Percentiles rank a stretch among this genome's conserved stretches.
These are phyloP conservation scores for Gobiocypris rarus DNA, from an alignment of 2,113 vertebrate species.

Conservation along the genomic window DNA sequence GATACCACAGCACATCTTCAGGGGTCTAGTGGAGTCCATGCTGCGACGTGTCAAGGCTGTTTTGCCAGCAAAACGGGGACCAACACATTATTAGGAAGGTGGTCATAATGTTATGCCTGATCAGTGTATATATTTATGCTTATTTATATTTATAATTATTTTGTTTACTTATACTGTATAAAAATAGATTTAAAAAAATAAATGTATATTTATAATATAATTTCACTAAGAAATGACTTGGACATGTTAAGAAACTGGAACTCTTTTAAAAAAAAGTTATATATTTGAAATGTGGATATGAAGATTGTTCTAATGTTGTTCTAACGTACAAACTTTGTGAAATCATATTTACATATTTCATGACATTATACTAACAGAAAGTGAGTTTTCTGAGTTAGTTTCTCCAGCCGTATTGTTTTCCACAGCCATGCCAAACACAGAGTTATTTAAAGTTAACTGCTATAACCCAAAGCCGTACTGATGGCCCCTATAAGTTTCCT, in stretches of 20 bases:
- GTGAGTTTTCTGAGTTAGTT: neutral
- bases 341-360: constrained; percentile 23
- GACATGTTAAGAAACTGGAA: neutral
- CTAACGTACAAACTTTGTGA: neutral
- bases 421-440: neutral
- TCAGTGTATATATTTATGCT: neutral
- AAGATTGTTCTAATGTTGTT: neutral
- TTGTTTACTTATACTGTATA: neutral
- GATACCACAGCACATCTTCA: too few relatives aligned
- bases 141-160: neutral
- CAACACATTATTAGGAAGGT: too few relatives aligned
- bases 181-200: too few relatives aligned
- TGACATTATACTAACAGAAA: neutral
- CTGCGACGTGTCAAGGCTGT: too few relatives aligned
- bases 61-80: too few relatives aligned
- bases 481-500: constrained; percentile 66
- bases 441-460: constrained; percentile 52
- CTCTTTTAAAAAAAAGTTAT: neutral
- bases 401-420: constrained; percentile 23
- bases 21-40: too few relatives aligned
- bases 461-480: constrained; percentile 49
- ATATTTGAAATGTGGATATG: neutral
- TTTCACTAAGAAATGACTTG: neutral
- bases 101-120: too few relatives aligned
- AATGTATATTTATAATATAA: neutral